Base-by-base conservation (phyloP, 1,140 invertebrate genomes). In the Sminthurides bifidus region DNA sequence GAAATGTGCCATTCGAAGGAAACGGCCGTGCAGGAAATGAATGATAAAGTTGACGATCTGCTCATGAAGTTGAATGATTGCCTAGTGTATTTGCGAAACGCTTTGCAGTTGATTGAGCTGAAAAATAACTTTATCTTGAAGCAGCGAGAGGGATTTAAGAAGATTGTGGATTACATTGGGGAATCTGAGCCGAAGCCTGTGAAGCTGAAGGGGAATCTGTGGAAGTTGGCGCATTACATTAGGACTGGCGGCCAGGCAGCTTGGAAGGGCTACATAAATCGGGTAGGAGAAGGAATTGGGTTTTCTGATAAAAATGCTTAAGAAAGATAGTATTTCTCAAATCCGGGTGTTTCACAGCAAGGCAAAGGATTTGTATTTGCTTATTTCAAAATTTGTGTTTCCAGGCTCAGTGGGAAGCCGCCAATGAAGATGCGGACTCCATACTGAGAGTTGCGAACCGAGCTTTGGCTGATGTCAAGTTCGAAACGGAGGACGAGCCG, bases 201-300 rank as follows among this genome's bases (percentile, higher is more conserved):
- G 15, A 30, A 49, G 12, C 17, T 49, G 27, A 49, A 49, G 46
- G 46, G 46, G 17, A 49, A 49, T 33, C 30, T 49, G 24, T 49
- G 46, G 46, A 49, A 35, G 24, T 12, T 49, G 10, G 46, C 46
- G 24, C 46, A 49, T 19, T 49, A 49, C 27, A 30, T 49, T 10
- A 3, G 46, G 21, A 49, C 46, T n/a, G 46, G 46, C 19, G 46
- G 46, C 10, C 24, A 49, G 6, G 27, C 26, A 19, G 46, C 46
- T 5, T 49, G 30, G 27, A 49, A 49, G 24, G 46, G 46, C 10
- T 49, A 49, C 29, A 49, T 49, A 4, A 49, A 49, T 35, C 46
- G 46, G 46, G 46, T 49, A 49, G 29, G 10, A 26, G 10, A 29
- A 46, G 21, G 24, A 49, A n/a, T 17, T 3, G 31, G 31, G 21